A percentile compares a stretch with the other conserved stretches of the same genome.
Evolutionary conservation across 2,797 vertebrate genomes (phyloP).

Genomic region (Aselliscus stoliczkanus): DNA sequence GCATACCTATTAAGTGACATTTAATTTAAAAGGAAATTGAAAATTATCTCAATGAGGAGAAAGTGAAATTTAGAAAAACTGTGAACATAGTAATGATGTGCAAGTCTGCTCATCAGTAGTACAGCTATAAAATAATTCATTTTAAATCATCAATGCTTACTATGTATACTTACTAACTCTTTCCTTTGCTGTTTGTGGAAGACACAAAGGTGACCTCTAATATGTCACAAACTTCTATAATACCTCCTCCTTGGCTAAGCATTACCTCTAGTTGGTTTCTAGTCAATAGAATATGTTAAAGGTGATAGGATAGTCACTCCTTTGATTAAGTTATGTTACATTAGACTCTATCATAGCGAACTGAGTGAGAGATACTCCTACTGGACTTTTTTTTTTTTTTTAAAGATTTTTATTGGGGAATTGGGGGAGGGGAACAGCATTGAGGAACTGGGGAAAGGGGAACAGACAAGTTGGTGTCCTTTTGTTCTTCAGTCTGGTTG

Average conservation of each 20-base stretch:
- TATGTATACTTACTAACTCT: background rate
- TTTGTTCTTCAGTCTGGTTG: too few species aligned
- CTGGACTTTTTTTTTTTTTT: too few species aligned
- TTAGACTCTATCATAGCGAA: background rate
- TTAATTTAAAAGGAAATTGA: background rate
- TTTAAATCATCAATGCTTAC: background rate
- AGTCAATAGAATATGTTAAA: background rate
- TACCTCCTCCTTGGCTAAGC: background rate
- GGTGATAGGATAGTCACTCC: background rate
- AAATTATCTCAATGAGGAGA: background rate
- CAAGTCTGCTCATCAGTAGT: background rate
- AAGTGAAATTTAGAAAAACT: background rate
- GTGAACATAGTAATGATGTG: background rate
- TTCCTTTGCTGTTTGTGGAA: background rate
- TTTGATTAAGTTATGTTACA: accelerated
- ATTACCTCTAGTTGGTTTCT: background rate
- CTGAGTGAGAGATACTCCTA: background rate
- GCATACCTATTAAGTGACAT: background rate
- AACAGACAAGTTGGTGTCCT: too few species aligned
- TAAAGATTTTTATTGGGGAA: too few species aligned
- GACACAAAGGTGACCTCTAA: background rate
- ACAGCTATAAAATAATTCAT: background rate
- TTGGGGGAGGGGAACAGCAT: too few species aligned
- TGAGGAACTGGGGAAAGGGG: too few species aligned
- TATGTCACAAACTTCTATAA: background rate